These are phyloP conservation scores for Hyposoter didymator DNA, from an alignment of 2,888 invertebrate genomes.

Conservation along the genomic window DNA sequence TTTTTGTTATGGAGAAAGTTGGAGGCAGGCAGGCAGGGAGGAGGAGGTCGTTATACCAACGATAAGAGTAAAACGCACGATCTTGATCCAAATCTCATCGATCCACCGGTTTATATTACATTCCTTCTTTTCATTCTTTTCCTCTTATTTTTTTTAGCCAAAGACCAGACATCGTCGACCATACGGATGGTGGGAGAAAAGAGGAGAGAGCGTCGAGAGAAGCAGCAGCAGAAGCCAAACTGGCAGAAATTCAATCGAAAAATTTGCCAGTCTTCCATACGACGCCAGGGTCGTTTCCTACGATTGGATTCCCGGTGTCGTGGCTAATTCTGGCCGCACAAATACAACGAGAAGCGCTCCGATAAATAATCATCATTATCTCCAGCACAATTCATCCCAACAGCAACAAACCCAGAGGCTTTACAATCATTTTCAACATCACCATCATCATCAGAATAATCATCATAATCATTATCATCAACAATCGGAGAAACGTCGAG, in stretches of 20 bases:
- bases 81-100: constrained; percentile 61
- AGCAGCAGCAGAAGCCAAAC: constrained; percentile 83
- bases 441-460: constrained; percentile 51
- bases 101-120: constrained; percentile 18
- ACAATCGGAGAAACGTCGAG: constrained; percentile 61
- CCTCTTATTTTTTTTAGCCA: constrained; percentile 85
- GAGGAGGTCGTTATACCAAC: constrained; percentile 50
- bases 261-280: constrained; percentile 89
- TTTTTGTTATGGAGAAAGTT: constrained; percentile 25
- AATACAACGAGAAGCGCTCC: constrained; percentile 61
- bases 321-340: constrained; percentile 83
- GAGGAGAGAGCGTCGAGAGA: constrained; percentile 63
- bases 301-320: constrained; percentile 86
- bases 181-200: constrained; percentile 87
- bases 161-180: constrained; percentile 91
- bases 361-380: constrained; percentile 48
- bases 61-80: constrained; percentile 61
- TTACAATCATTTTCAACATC: constrained; percentile 51
- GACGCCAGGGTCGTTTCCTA: constrained; percentile 84
- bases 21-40: not conserved
- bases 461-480: constrained; percentile 62
- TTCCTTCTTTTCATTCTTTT: constrained; percentile 18
- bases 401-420: constrained; percentile 51
- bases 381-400: constrained; percentile 49
- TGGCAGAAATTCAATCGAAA: constrained; percentile 85